Conservation (phyloP, 2,888 invertebrate species). For the Lepidonotus clava region DNA sequence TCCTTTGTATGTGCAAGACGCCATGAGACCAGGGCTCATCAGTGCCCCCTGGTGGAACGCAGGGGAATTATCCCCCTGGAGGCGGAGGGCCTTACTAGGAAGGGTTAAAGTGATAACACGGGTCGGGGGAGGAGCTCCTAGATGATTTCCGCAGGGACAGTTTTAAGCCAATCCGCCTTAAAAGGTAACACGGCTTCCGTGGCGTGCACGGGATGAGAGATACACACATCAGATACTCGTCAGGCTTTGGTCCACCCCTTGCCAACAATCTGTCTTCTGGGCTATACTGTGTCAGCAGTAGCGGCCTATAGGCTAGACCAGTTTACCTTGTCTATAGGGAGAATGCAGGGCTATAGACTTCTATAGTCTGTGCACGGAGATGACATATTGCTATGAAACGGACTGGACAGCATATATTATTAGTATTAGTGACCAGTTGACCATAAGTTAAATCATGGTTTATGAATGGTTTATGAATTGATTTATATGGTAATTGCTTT, state of each 20-base stretch:
- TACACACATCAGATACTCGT: too few relatives aligned
- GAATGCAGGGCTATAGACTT: neutral
- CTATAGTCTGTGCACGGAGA: neutral
- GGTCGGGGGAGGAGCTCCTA: neutral
- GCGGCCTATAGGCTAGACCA: neutral
- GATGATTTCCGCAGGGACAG: constrained; percentile 1
- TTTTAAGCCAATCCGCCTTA: constrained; percentile 9
- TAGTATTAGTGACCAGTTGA: too few relatives aligned
- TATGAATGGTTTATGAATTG: too few relatives aligned
- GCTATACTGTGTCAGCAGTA: neutral
- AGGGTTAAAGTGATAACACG: constrained; percentile 4
- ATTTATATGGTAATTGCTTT: too few relatives aligned
- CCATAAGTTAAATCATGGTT: too few relatives aligned
- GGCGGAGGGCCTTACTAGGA: neutral
- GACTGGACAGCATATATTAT: too few relatives aligned
- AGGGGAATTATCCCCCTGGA: neutral
- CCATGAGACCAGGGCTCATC: neutral
- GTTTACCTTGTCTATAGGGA: neutral
- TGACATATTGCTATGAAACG: neutral
- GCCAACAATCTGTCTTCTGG: neutral
- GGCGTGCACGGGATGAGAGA: neutral
- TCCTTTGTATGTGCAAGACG: too few relatives aligned
- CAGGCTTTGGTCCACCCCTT: neutral
- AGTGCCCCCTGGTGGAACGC: neutral
- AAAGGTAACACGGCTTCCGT: constrained; percentile 13